Conservation (phyloP, 2,113 vertebrate species). For the Aegotheles bennettii region DNA sequence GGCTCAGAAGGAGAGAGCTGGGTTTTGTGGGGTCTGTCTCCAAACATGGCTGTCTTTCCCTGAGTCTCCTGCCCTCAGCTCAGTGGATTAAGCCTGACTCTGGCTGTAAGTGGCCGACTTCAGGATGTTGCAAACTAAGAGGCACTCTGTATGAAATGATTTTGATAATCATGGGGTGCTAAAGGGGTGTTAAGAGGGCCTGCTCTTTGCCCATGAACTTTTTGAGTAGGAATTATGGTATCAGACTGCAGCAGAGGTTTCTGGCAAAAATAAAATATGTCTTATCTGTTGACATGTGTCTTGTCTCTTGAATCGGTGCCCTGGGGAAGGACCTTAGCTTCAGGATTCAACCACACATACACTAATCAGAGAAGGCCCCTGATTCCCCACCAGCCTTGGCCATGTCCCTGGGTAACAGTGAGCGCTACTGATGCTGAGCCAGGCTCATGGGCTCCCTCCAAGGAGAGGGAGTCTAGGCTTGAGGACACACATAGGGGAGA, state of each 20-base stretch:
- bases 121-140: not conserved
- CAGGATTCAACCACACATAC: conserved; percentile 16
- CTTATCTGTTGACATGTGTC: not conserved
- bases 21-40: not conserved
- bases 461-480: not conserved
- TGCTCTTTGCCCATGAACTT: not conserved
- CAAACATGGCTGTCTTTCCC: not conserved
- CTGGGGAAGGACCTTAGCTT: conserved; percentile 27
- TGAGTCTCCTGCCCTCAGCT: not conserved
- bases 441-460: not conserved
- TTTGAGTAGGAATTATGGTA: not conserved
- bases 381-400: conserved; percentile 65
- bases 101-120: not conserved
- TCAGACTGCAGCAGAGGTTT: not conserved
- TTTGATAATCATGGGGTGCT: not conserved
- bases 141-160: not conserved
- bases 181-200: not conserved
- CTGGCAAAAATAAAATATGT: not conserved
- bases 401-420: conserved; percentile 1
- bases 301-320: conserved; percentile 1
- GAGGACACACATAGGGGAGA: not conserved
- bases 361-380: conserved; percentile 49
- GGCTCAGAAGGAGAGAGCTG: not conserved
- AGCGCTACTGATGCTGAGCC: not conserved
- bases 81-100: not conserved